Conservation (phyloP, 2,113 vertebrate species). For the Lampris incognitus region DNA sequence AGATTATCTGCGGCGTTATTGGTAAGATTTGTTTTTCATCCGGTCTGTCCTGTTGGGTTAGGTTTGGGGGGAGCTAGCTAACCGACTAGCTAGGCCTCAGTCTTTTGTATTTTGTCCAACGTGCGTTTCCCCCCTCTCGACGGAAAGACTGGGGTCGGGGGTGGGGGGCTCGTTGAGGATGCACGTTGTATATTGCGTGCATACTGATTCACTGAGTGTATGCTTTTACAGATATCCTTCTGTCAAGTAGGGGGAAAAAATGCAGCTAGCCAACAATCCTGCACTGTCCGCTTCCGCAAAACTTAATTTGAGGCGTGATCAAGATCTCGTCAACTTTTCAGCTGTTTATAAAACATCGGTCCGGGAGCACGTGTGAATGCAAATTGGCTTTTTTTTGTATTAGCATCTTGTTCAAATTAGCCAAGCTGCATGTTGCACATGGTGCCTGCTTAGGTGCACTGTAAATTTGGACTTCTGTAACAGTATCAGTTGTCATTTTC, state of each 20-base stretch:
- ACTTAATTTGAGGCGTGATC: constrained; percentile 17
- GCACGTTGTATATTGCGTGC: constrained; percentile 37
- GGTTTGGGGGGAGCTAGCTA: constrained; percentile 36
- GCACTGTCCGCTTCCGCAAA: constrained; percentile 64
- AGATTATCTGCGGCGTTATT: background rate
- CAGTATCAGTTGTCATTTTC: background rate
- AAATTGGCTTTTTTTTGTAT: background rate
- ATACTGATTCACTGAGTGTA: background rate
- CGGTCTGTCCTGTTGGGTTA: constrained; percentile 37
- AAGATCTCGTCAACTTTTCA: background rate
- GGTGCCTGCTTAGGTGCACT: constrained; percentile 13
- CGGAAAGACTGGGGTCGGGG: constrained; percentile 37
- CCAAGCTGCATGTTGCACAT: constrained; percentile 2
- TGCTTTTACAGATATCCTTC: background rate
- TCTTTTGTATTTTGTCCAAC: constrained; percentile 70
- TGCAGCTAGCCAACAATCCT: constrained; percentile 32
- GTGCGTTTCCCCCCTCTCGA: constrained; percentile 48
- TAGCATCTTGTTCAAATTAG: background rate
- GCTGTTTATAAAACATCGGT: background rate
- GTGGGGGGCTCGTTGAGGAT: constrained; percentile 44
- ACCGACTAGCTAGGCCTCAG: constrained; percentile 74
- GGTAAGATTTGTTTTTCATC: constrained; percentile 55
- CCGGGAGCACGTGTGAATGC: background rate
- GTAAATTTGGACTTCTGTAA: too few species aligned
- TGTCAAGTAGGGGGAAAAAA: background rate